These are phyloP conservation scores for Pseudococcus jackbeardsleyi DNA, from an alignment of 2,888 invertebrate genomes.

Conservation along the genomic window DNA sequence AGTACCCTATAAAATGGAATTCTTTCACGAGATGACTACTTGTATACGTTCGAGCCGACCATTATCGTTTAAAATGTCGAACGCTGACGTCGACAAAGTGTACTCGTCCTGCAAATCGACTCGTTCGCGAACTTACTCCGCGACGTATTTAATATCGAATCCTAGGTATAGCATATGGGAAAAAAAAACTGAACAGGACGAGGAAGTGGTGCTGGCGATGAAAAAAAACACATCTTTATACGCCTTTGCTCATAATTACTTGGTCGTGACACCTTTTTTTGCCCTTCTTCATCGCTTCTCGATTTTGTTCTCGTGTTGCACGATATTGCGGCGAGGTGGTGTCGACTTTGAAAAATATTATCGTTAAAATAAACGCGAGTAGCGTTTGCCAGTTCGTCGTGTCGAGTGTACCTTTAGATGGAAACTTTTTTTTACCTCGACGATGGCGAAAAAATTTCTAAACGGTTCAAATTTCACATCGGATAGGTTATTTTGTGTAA, in stretches of 20 bases:
- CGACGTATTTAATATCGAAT: constrained; percentile 15
- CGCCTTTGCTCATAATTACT: neutral
- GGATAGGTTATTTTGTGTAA: constrained; percentile 26
- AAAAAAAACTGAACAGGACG: neutral
- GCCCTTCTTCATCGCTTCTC: neutral
- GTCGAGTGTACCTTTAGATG: neutral
- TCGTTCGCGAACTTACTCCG: constrained; percentile 19
- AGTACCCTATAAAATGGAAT: constrained; percentile 31
- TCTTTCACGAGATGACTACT: constrained; percentile 27
- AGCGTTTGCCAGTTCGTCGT: neutral
- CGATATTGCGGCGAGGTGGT: neutral
- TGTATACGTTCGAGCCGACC: neutral
- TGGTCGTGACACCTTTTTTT: constrained; percentile 9
- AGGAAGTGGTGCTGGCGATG: neutral
- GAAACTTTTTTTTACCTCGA: neutral
- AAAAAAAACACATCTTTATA: constrained; percentile 7
- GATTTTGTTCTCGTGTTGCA: neutral
- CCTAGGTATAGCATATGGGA: neutral
- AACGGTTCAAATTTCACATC: neutral
- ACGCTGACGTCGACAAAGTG: constrained; percentile 39
- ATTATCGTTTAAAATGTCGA: constrained; percentile 33
- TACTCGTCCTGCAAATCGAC: neutral
- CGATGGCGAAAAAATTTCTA: neutral
- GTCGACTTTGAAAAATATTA: constrained; percentile 32
- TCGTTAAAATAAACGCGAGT: constrained; percentile 12